Evolutionary conservation across 2,888 invertebrate species (phyloP), one percentile per base, ranked within the genome.

Genomic region (Mythimna lalbum): DNA sequence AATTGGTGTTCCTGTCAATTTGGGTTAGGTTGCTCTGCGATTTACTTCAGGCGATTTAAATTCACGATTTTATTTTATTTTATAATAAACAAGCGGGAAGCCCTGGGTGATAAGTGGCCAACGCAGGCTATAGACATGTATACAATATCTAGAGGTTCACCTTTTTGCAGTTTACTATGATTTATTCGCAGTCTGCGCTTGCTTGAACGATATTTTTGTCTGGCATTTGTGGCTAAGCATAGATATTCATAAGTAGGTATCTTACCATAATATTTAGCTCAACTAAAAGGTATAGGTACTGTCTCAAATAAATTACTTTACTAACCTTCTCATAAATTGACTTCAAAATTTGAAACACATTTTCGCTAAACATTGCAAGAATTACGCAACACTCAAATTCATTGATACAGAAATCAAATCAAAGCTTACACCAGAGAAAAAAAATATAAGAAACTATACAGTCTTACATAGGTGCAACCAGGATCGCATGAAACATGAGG

Each of bases 321-420:
- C 14, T 19, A 1, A 10, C 4, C 10, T 33, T 10, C n/a, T 39
- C 53, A 47, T 17, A 27, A 21, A 7, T 2, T 7, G 17, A 53
- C 17, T 53, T 27, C 53, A 27, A 27, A 53, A 33, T 19, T 47
- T 31, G 3, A 53, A 49, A 23, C 12, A 2, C 52, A 49, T 57
- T 31, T 17, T 43, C 43, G 43, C 43, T 14, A 57, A 33, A n/a
- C 17, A 57, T n/a, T 39, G 39, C 14, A 73, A 47, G 4, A 36
- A 36, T 39, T 33, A 52, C 10, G 52, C 36, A n/a, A 43, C 19
- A 36, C n/a, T 33, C 5, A 60, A 56, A 33, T 47, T 57, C n/a
- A 56, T 61, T 61, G 47, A 36, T 63, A 81, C n/a, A 70, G 61
- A 43, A 49, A 64, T 50, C 63, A 50, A 9, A 12, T 64, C 56